Percentiles rank a stretch among this genome's conserved stretches.
Conservation (phyloP, 1,140 invertebrate species). For the Eulimnadia texana region DNA sequence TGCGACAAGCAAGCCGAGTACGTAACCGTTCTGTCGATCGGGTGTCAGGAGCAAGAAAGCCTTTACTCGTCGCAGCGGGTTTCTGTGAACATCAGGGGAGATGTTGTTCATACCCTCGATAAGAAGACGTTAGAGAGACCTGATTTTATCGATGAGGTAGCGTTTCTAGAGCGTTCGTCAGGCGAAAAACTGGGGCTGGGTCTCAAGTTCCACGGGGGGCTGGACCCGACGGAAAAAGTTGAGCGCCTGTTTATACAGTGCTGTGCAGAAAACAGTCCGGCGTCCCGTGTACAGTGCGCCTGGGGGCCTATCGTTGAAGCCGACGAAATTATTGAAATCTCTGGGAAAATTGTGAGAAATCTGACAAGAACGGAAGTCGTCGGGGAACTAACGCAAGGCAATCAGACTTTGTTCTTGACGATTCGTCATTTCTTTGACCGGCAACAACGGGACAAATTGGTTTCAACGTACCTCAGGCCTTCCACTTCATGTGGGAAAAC, state of each 20-base stretch:
- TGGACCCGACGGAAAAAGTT: slow-evolving; percentile 43
- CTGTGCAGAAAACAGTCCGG: slow-evolving; percentile 73
- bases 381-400: slow-evolving; percentile 3
- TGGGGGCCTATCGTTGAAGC: slow-evolving; percentile 66
- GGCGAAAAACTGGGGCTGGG: slow-evolving; percentile 81
- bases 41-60: slow-evolving; percentile 19
- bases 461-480: background rate
- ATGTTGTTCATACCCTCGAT: background rate
- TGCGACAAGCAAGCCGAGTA: slow-evolving; percentile 23
- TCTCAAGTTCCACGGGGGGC: slow-evolving; percentile 75
- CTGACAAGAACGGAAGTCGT: slow-evolving; percentile 60
- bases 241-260: slow-evolving; percentile 69
- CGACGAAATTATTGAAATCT: slow-evolving; percentile 76
- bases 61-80: background rate
- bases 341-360: slow-evolving; percentile 47
- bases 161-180: slow-evolving; percentile 66
- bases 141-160: slow-evolving; percentile 32
- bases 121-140: background rate
- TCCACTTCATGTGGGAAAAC: background rate
- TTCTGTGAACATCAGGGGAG: background rate
- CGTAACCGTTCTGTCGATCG: slow-evolving; percentile 35
- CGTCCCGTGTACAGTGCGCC: slow-evolving; percentile 54
- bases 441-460: background rate
- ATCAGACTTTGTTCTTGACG: slow-evolving; percentile 3
- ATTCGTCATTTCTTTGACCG: slow-evolving; percentile 11